Evolutionary conservation across 2,113 vertebrate species (phyloP).

Genomic region (Dromiciops gliroides): DNA sequence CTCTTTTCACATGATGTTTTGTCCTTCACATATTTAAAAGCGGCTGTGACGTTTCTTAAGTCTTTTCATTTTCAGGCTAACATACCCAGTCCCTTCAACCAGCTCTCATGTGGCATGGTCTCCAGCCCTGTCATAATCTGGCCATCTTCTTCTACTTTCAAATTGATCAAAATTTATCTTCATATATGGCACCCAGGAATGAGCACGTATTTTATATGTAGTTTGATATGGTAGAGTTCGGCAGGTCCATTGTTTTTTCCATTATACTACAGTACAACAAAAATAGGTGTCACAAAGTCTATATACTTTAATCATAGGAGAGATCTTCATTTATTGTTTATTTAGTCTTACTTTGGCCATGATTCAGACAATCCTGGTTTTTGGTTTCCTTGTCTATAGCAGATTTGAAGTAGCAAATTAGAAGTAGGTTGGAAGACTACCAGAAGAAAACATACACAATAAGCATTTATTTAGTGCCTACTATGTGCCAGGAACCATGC

Average conservation of each 20-base stretch:
- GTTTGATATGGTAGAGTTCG: background rate
- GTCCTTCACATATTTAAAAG: background rate
- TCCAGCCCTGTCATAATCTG: background rate
- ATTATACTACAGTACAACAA: background rate
- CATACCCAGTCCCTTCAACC: background rate
- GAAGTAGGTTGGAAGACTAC: background rate
- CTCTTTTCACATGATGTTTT: background rate
- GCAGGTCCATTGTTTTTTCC: background rate
- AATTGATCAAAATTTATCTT: background rate
- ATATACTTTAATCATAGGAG: background rate
- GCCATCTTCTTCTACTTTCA: background rate
- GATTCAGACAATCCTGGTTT: background rate
- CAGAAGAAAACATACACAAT: too few relatives aligned
- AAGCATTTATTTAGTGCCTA: background rate
- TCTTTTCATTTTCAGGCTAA: background rate
- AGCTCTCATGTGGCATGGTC: too few relatives aligned
- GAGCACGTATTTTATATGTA: background rate
- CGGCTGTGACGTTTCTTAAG: background rate
- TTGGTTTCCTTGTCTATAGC: background rate
- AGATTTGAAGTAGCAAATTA: background rate
- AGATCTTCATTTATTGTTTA: background rate
- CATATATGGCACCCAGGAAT: background rate
- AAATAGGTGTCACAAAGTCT: background rate
- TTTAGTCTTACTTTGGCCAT: background rate
- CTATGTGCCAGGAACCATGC: background rate